Percentiles rank a stretch among this genome's conserved stretches.
Evolutionary conservation across 2,113 vertebrate species (phyloP).

Genomic region (Diadophis punctatus): DNA sequence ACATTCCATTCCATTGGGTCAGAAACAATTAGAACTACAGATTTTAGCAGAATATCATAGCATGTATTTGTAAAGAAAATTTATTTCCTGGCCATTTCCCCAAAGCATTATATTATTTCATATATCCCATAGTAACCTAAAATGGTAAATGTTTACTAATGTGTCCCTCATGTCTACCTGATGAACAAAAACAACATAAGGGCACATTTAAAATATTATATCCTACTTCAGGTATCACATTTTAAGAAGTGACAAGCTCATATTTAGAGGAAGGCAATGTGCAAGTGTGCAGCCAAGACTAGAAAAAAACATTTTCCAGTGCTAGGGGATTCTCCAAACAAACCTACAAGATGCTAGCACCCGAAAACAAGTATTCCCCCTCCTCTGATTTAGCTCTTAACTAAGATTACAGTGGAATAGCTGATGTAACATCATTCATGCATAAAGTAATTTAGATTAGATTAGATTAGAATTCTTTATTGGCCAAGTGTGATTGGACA

Average conservation of each 20-base stretch:
- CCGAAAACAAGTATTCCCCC: not conserved
- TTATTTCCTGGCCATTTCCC: conserved; percentile 2
- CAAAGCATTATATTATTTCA: not conserved
- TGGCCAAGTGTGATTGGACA: too few species aligned
- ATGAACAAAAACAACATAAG: not conserved
- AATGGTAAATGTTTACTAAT: conserved; percentile 29
- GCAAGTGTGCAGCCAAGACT: not conserved
- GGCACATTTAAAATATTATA: not conserved
- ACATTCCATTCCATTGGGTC: not conserved
- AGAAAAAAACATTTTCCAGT: not conserved
- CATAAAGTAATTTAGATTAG: not conserved
- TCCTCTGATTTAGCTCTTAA: not conserved
- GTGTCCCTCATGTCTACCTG: not conserved
- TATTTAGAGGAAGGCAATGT: not conserved
- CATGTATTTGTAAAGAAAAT: not conserved
- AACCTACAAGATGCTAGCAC: not conserved
- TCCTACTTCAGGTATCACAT: not conserved
- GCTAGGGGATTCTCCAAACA: not conserved
- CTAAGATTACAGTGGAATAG: not conserved
- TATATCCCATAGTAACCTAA: not conserved
- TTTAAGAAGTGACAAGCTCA: conserved; percentile 11
- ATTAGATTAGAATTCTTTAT: too few species aligned
- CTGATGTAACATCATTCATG: not conserved
- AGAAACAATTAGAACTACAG: not conserved
- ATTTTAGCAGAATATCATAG: conserved; percentile 8